Percentiles rank a stretch among this genome's conserved stretches.
phyloP scores from a whole-genome alignment of 2,797 vertebrate species.

The Glyptemys insculpta region DNA sequence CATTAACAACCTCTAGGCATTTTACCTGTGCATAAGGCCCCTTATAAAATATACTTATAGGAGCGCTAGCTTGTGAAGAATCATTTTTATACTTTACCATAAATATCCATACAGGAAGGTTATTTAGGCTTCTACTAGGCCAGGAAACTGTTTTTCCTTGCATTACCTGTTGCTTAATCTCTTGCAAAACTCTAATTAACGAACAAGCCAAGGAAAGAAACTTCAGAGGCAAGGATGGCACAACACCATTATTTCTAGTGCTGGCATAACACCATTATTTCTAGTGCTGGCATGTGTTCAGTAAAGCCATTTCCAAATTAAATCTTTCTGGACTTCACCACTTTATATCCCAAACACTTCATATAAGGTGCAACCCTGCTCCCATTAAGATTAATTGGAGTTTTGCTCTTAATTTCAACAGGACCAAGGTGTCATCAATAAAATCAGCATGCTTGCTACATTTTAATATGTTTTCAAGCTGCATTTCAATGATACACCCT shows the following conservation, averaged over 20 bases:
- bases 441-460: too few relatives aligned
- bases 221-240: conserved; percentile 12
- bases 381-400: neutral
- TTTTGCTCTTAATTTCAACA: neutral
- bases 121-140: conserved; percentile 54
- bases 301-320: neutral
- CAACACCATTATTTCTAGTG: accelerated
- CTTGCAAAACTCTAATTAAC: conserved; percentile 21
- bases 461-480: neutral
- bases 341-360: neutral
- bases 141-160: neutral
- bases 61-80: neutral
- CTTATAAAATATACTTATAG: neutral
- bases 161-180: conserved; percentile 23
- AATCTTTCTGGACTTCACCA: neutral
- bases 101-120: conserved; percentile 25
- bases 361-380: neutral
- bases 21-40: neutral
- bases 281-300: neutral
- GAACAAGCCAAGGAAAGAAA: neutral
- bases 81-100: neutral
- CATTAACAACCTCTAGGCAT: accelerated
- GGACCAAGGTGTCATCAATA: neutral
- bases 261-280: neutral
- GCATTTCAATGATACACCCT: neutral